Base-by-base conservation (phyloP, 1,140 invertebrate genomes). In the Drosophila seguyi region DNA sequence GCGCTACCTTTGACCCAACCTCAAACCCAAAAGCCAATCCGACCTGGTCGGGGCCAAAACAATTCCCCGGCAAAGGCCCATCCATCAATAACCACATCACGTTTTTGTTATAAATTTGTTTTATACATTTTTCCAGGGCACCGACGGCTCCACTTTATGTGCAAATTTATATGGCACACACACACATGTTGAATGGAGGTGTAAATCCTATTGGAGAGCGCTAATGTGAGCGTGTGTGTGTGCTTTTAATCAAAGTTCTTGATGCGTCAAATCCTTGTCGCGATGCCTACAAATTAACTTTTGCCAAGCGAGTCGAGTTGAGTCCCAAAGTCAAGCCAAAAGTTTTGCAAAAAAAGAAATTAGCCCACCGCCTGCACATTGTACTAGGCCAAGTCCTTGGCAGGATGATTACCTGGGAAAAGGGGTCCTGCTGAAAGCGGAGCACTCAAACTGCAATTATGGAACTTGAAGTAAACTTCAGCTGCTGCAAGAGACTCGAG, bases 41-140 rank as follows among this genome's bases (percentile, higher is more conserved):
- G 5, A 44, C 38, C 55, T 42, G 50, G 50, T 53, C 29, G 31
- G 50, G 62, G 58, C 38, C 27, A 65, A 75, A 75, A 65, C 73
- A 75, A 75, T 75, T 75, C 61, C 61, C 67, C 56, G 50, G 67
- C 66, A 66, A 34, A 16, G 34, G 75, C 69, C 66, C 72, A 83
- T 86, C 84, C 84, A 90, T 90, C 81, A 85, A 90, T 84, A 90
- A 90, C 75, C 83, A 75, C 63, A 77, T 87, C 84, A 87, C 85
- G 84, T 90, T 90, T 87, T 84, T 74, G 84, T 90, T 90, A 87
- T 87, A 90, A 90, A 87, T 87, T 87, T 81, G 65, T 84, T 87
- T 87, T 87, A 87, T 90, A 88, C 76, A 77, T 85, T 81, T 87
- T 80, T 83, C 66, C 59, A 53, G 45, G 72, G 65, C 59, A 36